Conservation (phyloP, 2,888 invertebrate species). For the Odontomyia ornata region DNA sequence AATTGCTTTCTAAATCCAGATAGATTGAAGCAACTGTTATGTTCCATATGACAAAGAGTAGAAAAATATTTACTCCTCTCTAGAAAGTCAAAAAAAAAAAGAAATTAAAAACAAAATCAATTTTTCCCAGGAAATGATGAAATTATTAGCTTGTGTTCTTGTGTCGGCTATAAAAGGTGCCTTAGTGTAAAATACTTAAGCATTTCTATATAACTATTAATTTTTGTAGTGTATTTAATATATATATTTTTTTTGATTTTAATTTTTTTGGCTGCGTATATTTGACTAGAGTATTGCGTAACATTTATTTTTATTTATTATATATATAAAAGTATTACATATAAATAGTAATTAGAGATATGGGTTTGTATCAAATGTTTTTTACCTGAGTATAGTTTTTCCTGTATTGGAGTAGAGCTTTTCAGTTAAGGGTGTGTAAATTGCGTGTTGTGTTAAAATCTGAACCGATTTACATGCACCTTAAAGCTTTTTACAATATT, state of each 20-base stretch:
- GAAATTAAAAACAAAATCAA: background rate
- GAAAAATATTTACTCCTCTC: background rate
- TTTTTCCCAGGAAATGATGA: background rate
- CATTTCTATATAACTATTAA: constrained; percentile 31
- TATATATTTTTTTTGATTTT: constrained; percentile 10
- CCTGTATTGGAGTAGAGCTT: constrained; percentile 35
- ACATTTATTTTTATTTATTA: constrained; percentile 5
- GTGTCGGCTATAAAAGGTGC: constrained; percentile 46
- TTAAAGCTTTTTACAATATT: background rate
- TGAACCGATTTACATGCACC: constrained; percentile 5
- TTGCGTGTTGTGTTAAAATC: background rate
- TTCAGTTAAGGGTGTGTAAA: constrained; percentile 29
- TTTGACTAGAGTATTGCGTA: constrained; percentile 3
- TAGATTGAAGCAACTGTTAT: too few relatives aligned
- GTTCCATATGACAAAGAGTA: too few relatives aligned
- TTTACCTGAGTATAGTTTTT: constrained; percentile 24
- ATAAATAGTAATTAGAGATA: constrained; percentile 36
- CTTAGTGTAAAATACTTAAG: constrained; percentile 45
- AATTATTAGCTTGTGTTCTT: constrained; percentile 20
- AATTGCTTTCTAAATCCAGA: too few relatives aligned
- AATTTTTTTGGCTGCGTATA: constrained; percentile 38
- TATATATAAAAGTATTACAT: background rate
- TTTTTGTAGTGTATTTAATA: constrained; percentile 23
- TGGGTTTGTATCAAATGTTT: constrained; percentile 39
- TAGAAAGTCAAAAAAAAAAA: background rate